Evolutionary conservation across 2,797 vertebrate species (phyloP).

Genomic region (Odontamblyopus rebecca): DNA sequence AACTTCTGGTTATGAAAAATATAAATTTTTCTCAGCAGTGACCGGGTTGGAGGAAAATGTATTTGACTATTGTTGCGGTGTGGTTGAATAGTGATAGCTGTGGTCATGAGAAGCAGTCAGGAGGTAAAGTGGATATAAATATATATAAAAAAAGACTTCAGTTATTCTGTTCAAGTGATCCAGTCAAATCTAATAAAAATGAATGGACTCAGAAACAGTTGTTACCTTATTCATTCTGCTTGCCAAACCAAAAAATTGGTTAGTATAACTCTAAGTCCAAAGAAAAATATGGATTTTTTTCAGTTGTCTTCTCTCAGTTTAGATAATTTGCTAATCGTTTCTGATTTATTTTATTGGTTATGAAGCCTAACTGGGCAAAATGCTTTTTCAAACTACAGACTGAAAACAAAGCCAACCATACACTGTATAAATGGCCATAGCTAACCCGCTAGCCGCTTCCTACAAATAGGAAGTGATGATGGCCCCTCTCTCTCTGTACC

Average conservation of each 20-base stretch:
- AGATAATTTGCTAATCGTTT: not conserved
- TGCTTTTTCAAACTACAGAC: too few species aligned
- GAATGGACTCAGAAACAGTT: not conserved
- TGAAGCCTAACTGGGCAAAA: too few species aligned
- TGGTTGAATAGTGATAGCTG: not conserved
- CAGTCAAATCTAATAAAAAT: not conserved
- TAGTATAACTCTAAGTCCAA: not conserved
- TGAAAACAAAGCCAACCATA: too few species aligned
- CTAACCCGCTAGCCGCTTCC: too few species aligned
- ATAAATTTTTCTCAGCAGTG: slow-evolving; percentile 13
- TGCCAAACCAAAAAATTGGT: not conserved
- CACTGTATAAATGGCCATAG: too few species aligned
- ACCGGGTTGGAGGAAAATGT: slow-evolving; percentile 7
- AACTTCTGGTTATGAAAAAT: not conserved
- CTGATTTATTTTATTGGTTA: not conserved
- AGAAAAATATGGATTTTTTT: not conserved
- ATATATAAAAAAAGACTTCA: not conserved
- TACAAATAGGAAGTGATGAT: too few species aligned
- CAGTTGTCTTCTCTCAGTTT: not conserved
- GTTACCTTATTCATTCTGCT: not conserved
- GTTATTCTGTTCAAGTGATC: not conserved
- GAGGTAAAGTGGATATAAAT: not conserved
- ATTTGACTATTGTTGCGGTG: slow-evolving; percentile 1
- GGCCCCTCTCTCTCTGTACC: too few species aligned
- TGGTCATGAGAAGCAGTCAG: not conserved